Evolutionary conservation across 2,797 vertebrate species (phyloP).

Genomic region (Hippoglossus hippoglossus): DNA sequence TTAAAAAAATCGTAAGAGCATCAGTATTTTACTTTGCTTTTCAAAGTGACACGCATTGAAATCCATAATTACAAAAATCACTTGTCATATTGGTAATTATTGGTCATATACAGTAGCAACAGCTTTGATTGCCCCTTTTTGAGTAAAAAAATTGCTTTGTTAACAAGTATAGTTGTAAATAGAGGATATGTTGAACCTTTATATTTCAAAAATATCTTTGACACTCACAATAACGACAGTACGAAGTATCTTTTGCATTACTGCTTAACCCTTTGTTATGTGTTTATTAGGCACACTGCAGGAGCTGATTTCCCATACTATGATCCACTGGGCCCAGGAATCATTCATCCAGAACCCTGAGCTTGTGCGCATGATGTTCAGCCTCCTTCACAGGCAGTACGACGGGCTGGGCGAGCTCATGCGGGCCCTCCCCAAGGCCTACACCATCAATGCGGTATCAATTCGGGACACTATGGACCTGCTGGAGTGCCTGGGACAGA

Average conservation of each 20-base stretch:
- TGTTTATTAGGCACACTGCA: slow-evolving; percentile 88
- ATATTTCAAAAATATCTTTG: no score
- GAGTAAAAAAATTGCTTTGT: no score
- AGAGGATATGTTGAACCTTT: not conserved
- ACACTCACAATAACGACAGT: no score
- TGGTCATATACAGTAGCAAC: no score
- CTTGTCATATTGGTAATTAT: no score
- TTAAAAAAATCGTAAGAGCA: not conserved
- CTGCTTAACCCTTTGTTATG: not conserved
- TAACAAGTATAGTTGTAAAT: no score
- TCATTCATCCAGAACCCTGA: slow-evolving; percentile 96
- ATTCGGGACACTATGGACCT: slow-evolving; percentile 93
- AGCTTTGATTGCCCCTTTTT: no score
- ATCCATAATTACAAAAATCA: no score
- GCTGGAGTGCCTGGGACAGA: slow-evolving; percentile 94
- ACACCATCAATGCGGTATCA: slow-evolving; percentile 91
- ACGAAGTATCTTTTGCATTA: no score
- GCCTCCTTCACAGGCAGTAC: slow-evolving; percentile 94
- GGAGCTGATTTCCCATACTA: slow-evolving; percentile 95
- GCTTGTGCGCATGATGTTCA: slow-evolving; percentile 96
- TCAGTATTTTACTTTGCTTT: no score
- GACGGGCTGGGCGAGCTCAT: slow-evolving; percentile 93
- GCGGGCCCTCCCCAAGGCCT: slow-evolving; percentile 92
- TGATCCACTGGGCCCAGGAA: slow-evolving; percentile 97
- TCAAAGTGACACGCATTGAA: no score